These are phyloP conservation scores for Apotomis turbidana DNA, from an alignment of 2,888 invertebrate genomes.

Conservation along the genomic window DNA sequence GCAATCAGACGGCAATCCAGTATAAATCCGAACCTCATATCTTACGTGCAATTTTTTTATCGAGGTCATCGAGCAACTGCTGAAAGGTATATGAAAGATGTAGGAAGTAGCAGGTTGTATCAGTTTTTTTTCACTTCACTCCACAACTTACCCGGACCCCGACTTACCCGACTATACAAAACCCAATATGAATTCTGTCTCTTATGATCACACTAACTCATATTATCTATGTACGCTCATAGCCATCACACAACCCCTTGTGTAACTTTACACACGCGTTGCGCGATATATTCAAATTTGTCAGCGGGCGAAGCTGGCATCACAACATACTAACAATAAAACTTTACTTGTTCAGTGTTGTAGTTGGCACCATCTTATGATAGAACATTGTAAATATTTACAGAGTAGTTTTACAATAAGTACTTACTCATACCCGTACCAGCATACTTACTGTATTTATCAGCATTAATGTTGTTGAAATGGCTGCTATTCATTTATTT, in stretches of 20 bases:
- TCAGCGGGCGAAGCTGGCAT: slow-evolving; percentile 54
- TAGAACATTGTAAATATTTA: background rate
- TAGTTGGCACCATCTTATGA: background rate
- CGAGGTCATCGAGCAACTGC: too few relatives aligned
- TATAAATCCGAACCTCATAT: slow-evolving; percentile 56
- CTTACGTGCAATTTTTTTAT: slow-evolving; percentile 68
- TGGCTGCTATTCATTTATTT: too few relatives aligned
- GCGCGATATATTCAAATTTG: slow-evolving; percentile 77
- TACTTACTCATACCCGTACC: too few relatives aligned
- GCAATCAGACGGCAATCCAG: slow-evolving; percentile 11
- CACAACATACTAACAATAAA: slow-evolving; percentile 7
- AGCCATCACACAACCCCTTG: slow-evolving; percentile 11
- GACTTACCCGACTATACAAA: too few relatives aligned
- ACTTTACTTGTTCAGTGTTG: slow-evolving; percentile 1
- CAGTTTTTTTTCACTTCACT: too few relatives aligned
- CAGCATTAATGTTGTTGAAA: too few relatives aligned
- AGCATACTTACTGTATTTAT: too few relatives aligned
- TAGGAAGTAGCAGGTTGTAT: too few relatives aligned
- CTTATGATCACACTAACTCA: slow-evolving; percentile 50
- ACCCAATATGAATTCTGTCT: background rate
- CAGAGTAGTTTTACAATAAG: too few relatives aligned
- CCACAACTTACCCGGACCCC: too few relatives aligned
- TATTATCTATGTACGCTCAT: background rate
- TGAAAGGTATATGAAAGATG: too few relatives aligned
- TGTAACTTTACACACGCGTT: slow-evolving; percentile 43